Evolutionary conservation across 2,888 invertebrate species (phyloP).

Genomic region (Phlogophora meticulosa): DNA sequence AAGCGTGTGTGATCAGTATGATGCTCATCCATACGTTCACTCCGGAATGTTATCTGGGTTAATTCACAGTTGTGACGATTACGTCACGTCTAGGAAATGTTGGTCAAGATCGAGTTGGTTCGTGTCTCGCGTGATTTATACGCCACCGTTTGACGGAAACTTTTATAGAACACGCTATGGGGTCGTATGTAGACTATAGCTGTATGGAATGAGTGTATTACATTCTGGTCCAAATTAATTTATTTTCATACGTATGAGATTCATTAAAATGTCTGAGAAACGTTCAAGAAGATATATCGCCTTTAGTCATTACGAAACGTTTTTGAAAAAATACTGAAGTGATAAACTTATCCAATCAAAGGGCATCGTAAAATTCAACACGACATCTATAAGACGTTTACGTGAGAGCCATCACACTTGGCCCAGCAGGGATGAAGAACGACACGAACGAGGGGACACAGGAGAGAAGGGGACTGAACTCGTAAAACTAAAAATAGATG

Average conservation of each 20-base stretch:
- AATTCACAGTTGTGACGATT: constrained; percentile 68
- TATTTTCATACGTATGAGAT: constrained; percentile 27
- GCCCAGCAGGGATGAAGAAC: constrained; percentile 69
- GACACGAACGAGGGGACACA: constrained; percentile 66
- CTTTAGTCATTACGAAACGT: constrained; percentile 12
- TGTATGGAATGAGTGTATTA: constrained; percentile 30
- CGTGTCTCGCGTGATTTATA: constrained; percentile 64
- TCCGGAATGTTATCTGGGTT: constrained; percentile 70
- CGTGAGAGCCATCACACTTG: constrained; percentile 68
- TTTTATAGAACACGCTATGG: constrained; percentile 68
- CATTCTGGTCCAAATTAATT: constrained; percentile 31
- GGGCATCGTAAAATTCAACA: constrained; percentile 53
- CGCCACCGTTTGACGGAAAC: constrained; percentile 56
- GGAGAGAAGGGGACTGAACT: constrained; percentile 83
- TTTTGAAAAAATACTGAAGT: constrained; percentile 37
- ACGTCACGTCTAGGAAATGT: constrained; percentile 69
- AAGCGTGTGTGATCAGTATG: constrained; percentile 33
- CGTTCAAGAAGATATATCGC: constrained; percentile 29
- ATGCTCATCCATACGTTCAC: constrained; percentile 58
- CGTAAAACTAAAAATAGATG: constrained; percentile 89
- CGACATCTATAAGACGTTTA: constrained; percentile 59
- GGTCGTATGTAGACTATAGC: constrained; percentile 47
- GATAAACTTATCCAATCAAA: constrained; percentile 58
- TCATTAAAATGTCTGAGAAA: constrained; percentile 41
- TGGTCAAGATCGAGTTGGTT: constrained; percentile 69